Percentiles rank a stretch among this genome's conserved stretches.
phyloP scores from a whole-genome alignment of 2,113 vertebrate genomes.

The Aramus guarauna region DNA sequence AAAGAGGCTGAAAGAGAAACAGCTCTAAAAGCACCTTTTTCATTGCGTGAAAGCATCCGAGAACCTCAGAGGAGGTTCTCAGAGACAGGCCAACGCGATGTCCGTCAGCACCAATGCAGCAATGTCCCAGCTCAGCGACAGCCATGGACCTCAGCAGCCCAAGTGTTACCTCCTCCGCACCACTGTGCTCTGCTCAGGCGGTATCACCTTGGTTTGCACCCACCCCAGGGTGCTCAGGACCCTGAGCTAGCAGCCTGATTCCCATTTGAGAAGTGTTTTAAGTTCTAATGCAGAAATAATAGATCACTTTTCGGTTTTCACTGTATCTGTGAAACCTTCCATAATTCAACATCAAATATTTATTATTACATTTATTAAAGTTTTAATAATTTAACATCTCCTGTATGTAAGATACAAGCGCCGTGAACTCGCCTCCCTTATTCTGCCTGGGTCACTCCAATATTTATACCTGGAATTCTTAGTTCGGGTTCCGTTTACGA shows the following conservation, averaged over 20 bases:
- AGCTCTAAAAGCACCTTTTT: background rate
- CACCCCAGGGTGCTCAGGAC: background rate
- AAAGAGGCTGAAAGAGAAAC: background rate
- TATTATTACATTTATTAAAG: conserved; percentile 81
- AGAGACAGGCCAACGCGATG: rapidly evolving
- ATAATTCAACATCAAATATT: conserved; percentile 84
- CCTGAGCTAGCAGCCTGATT: background rate
- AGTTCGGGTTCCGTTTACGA: background rate
- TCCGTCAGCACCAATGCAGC: background rate
- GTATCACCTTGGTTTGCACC: background rate
- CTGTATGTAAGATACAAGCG: conserved; percentile 50
- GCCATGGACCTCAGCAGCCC: background rate
- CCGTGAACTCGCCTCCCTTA: conserved; percentile 50
- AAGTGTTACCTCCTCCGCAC: background rate
- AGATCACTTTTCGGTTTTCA: conserved; percentile 64
- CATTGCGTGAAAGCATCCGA: background rate
- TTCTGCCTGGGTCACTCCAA: conserved; percentile 66
- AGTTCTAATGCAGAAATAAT: conserved; percentile 68
- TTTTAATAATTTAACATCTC: conserved; percentile 78
- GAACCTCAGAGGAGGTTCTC: background rate
- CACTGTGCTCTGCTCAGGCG: rapidly evolving
- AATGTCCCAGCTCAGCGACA: rapidly evolving
- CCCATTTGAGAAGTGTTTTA: conserved; percentile 45
- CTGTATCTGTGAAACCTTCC: conserved; percentile 71
- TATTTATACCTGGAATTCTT: conserved; percentile 68